Evolutionary conservation across 2,113 vertebrate species (phyloP).

Genomic region (Desmodus rotundus): DNA sequence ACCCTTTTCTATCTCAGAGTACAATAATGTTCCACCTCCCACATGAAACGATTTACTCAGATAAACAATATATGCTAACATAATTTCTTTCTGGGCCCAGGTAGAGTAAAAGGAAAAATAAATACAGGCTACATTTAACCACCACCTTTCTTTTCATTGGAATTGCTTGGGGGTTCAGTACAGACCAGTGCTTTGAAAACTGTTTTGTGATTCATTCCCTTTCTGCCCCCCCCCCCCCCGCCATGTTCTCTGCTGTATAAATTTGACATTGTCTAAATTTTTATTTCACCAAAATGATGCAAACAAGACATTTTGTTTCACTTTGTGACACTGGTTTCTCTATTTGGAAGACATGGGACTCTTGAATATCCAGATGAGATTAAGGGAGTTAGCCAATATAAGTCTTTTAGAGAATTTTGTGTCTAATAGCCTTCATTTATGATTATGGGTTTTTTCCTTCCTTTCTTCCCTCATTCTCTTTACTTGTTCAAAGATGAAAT

Average conservation of each 20-base stretch:
- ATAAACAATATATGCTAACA: background rate
- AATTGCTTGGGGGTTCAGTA: background rate
- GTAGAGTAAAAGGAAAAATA: background rate
- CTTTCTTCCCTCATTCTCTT: background rate
- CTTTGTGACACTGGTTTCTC: background rate
- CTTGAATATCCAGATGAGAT: background rate
- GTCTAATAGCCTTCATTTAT: background rate
- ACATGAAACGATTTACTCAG: background rate
- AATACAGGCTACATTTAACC: background rate
- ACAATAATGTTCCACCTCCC: background rate
- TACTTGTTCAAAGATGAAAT: background rate
- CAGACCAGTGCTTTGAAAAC: background rate
- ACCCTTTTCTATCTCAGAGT: background rate
- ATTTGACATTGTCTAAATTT: background rate
- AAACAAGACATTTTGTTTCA: background rate
- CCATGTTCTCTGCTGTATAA: background rate
- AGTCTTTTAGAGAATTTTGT: slow-evolving; percentile 2
- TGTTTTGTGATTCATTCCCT: background rate
- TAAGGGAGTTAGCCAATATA: background rate
- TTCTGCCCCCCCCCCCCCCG: background rate
- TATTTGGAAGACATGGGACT: background rate
- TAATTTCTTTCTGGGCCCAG: background rate
- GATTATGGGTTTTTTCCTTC: background rate
- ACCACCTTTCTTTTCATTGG: background rate
- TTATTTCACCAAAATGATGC: background rate